These are phyloP conservation scores for Periparus ater DNA, from an alignment of 2,797 vertebrate genomes.

Conservation along the genomic window DNA sequence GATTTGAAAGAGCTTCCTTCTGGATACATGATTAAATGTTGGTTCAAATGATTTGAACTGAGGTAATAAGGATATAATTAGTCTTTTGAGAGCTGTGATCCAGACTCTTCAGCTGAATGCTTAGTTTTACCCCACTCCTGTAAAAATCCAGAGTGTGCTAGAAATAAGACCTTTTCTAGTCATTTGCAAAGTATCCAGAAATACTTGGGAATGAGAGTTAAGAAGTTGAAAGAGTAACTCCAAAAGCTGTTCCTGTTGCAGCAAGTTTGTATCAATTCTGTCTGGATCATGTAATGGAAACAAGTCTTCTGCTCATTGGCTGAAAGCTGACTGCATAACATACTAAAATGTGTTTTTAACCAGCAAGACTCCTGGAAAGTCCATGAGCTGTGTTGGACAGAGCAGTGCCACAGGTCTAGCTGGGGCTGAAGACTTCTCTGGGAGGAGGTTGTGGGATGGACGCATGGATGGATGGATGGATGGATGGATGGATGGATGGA, in stretches of 20 bases:
- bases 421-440: neutral
- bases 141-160: neutral
- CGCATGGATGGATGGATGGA: no score
- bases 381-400: neutral
- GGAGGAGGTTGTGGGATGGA: neutral
- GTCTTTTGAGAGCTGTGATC: neutral
- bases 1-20: neutral
- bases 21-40: neutral
- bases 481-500: no score
- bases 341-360: neutral
- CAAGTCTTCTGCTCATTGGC: neutral
- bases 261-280: neutral
- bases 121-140: neutral
- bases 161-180: neutral
- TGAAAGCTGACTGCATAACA: neutral
- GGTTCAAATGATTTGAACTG: neutral
- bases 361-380: neutral
- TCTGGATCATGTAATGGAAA: neutral
- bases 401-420: neutral
- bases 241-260: neutral
- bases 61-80: neutral
- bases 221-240: neutral
- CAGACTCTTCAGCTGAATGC: neutral
- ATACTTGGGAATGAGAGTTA: neutral
- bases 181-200: neutral